Conservation (phyloP, 2,797 vertebrate genomes). For the Crenuchus spilurus region DNA sequence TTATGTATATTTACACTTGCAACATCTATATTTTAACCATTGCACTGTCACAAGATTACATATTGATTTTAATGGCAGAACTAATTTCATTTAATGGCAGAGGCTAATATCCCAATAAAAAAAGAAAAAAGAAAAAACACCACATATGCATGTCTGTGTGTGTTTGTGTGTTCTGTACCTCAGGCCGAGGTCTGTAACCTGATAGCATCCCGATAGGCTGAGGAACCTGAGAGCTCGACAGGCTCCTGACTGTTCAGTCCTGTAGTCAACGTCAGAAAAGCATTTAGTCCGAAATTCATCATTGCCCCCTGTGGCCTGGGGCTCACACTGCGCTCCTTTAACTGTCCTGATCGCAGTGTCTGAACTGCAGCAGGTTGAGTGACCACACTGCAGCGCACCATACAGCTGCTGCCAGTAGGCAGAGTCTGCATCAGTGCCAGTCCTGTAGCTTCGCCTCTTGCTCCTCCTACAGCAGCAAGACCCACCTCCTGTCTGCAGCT, state of each 20-base stretch:
- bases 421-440: slow-evolving; percentile 72
- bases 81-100: too few species aligned
- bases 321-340: slow-evolving; percentile 74
- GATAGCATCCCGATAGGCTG: slow-evolving; percentile 96
- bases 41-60: too few species aligned
- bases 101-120: too few species aligned
- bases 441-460: slow-evolving; percentile 84
- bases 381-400: slow-evolving; percentile 84
- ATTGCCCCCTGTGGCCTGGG: slow-evolving; percentile 70
- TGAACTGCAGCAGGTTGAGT: slow-evolving; percentile 87
- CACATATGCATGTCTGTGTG: slow-evolving; percentile 49
- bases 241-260: slow-evolving; percentile 76
- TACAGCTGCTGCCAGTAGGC: slow-evolving; percentile 86
- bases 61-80: too few species aligned
- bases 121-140: too few species aligned
- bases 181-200: slow-evolving; percentile 93
- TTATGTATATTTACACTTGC: too few species aligned
- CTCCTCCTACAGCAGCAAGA: slow-evolving; percentile 84
- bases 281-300: slow-evolving; percentile 85
- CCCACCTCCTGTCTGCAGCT: slow-evolving; percentile 71
- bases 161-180: slow-evolving; percentile 77
- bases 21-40: too few species aligned
- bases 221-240: slow-evolving; percentile 89
- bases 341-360: slow-evolving; percentile 87
- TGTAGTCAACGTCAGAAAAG: slow-evolving; percentile 73